Base-by-base conservation (phyloP, 92 coral and sea anemone species). In the Meandrina meandrites region DNA sequence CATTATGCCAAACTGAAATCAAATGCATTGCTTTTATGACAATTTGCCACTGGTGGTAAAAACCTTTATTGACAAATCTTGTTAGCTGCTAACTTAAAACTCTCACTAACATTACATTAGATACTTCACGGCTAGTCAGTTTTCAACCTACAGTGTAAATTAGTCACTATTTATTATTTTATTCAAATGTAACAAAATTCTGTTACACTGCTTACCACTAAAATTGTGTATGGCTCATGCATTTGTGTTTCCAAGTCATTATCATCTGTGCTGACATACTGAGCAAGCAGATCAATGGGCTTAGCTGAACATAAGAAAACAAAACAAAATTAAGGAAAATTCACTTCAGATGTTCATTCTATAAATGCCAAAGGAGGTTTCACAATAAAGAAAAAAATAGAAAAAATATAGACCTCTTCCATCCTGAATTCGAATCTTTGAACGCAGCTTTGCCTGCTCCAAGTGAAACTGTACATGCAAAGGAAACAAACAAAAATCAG, bases 201-300 rank as follows among this genome's bases (percentile, higher is more conserved):
- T 16, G 57, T 53, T 53, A 47, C 64, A 32, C 9, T 11, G 76
- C 99, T 75, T 89, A 95, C 99, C 97, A 97, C 98, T 32, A 95
- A 81, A 18, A 97, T 91, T 34, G 94, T 94, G 83, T 95, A 97
- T 7, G 99, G 99, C 60, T 97, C 99, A 89, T 97, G 99, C 98
- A 97, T 97, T 82, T 97, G 94, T 28, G 93, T 92, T 69, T 97
- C 99, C 40, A 97, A 88, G 78, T 95, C 94, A 74, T 97, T 95
- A 72, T 93, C 94, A 34, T 93, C 98, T 32, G 91, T 76, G 83
- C 92, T 93, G 85, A 97, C 94, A 66, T 97, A 97, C 73, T 93
- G 96, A 17, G 99, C 99, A 81, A 97, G 88, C 4, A 97, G 92
- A 87, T 97, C 99, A 83, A 97, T 97, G 50, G 99, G 98, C 89